Evolutionary conservation across 2,888 invertebrate genomes (phyloP), one percentile per base, ranked within the genome.

Genomic region (Pediacus dermestoides): DNA sequence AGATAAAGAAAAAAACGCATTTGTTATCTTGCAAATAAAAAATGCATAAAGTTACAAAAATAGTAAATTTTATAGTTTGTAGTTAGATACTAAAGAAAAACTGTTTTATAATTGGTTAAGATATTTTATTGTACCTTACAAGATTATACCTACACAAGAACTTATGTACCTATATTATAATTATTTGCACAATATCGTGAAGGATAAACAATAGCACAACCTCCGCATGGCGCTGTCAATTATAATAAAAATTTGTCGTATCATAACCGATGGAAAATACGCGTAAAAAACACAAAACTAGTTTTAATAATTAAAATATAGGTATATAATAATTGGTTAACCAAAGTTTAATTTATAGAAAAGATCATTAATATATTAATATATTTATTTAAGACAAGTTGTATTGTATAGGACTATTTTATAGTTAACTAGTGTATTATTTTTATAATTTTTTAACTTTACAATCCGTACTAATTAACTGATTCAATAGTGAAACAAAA

Each of bases 371-470:
- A 54, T 59, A 58, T 59, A 62, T 57, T 52, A 51, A 51, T 51
- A 51, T 57, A 59, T 60, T 60, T 60, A 58, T 61, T 60, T 60
- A 59, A 54, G 52, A 53, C 53, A 54, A 58, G 56, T 54, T 55
- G 54, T 59, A 55, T 48, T 52, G 55, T 58, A 53, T 55, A 55
- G 48, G 44, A 47, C n/a, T n/a, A n/a, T 45, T 42, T 47, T 52
- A 48, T 48, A 31, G 10, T 31, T 13, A 31, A 9, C 23, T 9
- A n/a, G 10, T 10, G 57, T 60, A 55, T 60, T 61, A 58, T 65
- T 64, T 64, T 64, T 63, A 60, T 64, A 23, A 61, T 65, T 65
- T 63, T 65, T 59, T 65, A 63, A 59, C 63, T 61, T 61, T 60
- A 47, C 62, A 58, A 58, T 50, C 48, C 51, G 49, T 57, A 58